These are phyloP conservation scores for Aradophagus sp. DNA, from an alignment of 1,140 invertebrate species.

Conservation along the genomic window DNA sequence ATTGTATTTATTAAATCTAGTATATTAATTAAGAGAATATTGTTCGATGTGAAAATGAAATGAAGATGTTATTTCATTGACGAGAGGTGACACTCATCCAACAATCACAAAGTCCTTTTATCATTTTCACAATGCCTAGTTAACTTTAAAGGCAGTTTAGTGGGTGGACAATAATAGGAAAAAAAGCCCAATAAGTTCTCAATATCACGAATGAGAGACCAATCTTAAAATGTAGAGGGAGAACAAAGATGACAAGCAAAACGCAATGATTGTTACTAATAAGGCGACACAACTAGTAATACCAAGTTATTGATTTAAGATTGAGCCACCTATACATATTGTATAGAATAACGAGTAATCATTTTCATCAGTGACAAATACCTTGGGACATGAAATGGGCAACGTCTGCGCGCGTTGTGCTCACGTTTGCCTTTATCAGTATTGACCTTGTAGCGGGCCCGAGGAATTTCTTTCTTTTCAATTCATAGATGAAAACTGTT, in stretches of 20 bases:
- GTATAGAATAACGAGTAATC: slow-evolving; percentile 36
- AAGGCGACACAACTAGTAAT: slow-evolving; percentile 32
- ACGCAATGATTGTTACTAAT: slow-evolving; percentile 29
- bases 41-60: slow-evolving; percentile 21
- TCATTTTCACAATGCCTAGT: slow-evolving; percentile 10
- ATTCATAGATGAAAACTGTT: too few relatives aligned
- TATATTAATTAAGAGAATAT: too few relatives aligned
- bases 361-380: slow-evolving; percentile 33
- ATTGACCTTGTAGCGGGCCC: too few relatives aligned
- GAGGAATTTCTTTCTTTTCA: too few relatives aligned
- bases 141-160: slow-evolving; percentile 39
- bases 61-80: slow-evolving; percentile 1
- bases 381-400: slow-evolving; percentile 23
- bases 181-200: slow-evolving; percentile 36
- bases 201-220: slow-evolving; percentile 17
- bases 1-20: too few relatives aligned
- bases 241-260: slow-evolving; percentile 3
- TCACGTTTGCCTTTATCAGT: too few relatives aligned
- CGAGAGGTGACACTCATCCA: slow-evolving; percentile 11
- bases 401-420: slow-evolving; percentile 23
- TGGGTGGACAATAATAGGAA: slow-evolving; percentile 56
- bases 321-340: slow-evolving; percentile 38
- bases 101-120: slow-evolving; percentile 8
- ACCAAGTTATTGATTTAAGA: slow-evolving; percentile 31
- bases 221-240: slow-evolving; percentile 4